phyloP scores from a whole-genome alignment of 2,888 invertebrate genomes.

The Leistus spinibarbis region DNA sequence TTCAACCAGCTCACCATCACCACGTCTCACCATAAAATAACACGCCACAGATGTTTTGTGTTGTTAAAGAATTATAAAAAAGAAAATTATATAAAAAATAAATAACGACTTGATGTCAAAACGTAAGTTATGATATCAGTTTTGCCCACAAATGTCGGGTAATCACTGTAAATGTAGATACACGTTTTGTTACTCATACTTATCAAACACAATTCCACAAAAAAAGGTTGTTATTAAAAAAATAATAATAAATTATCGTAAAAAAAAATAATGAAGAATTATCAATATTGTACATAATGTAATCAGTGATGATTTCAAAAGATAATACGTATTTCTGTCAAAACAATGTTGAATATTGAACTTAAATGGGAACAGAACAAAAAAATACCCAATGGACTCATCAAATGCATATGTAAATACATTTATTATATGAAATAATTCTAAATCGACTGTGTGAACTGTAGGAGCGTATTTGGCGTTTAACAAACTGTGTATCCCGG shows the following conservation, averaged over 20 bases:
- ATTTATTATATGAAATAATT: slow-evolving; percentile 38
- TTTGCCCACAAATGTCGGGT: slow-evolving; percentile 26
- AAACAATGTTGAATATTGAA: slow-evolving; percentile 26
- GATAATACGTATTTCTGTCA: slow-evolving; percentile 35
- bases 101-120: slow-evolving; percentile 19
- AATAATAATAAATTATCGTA: slow-evolving; percentile 35
- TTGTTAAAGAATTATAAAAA: slow-evolving; percentile 9
- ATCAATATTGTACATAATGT: slow-evolving; percentile 39
- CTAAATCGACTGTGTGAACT: slow-evolving; percentile 39
- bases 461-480: slow-evolving; percentile 38
- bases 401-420: slow-evolving; percentile 30
- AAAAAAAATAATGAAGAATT: slow-evolving; percentile 37
- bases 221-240: slow-evolving; percentile 32
- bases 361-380: slow-evolving; percentile 4
- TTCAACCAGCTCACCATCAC: neutral
- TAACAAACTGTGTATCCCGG: slow-evolving; percentile 34
- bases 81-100: neutral
- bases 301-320: slow-evolving; percentile 36
- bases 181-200: slow-evolving; percentile 34
- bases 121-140: slow-evolving; percentile 28
- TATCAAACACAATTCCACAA: slow-evolving; percentile 28
- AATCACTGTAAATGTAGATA: slow-evolving; percentile 38
- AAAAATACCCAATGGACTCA: slow-evolving; percentile 16
- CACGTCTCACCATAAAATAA: slow-evolving; percentile 9
- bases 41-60: slow-evolving; percentile 35